These are phyloP conservation scores for Petroica traversi DNA, from an alignment of 2,113 vertebrate genomes.

Conservation along the genomic window DNA sequence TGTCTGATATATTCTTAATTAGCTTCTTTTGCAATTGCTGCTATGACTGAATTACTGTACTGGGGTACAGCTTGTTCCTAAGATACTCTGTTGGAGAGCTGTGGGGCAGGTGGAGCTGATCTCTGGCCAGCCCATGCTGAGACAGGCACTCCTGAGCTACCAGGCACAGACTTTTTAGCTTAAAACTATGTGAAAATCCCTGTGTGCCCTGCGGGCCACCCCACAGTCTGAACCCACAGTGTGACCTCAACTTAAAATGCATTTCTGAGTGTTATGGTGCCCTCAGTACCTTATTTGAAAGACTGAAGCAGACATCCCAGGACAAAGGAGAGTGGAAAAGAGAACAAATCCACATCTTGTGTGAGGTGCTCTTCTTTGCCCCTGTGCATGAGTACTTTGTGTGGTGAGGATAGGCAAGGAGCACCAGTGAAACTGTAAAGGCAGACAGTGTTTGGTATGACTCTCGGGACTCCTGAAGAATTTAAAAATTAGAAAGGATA, in stretches of 20 bases:
- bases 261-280: not conserved
- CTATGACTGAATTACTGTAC: not conserved
- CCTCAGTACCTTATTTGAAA: not conserved
- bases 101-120: not conserved
- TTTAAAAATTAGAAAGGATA: not conserved
- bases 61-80: not conserved
- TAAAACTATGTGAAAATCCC: not conserved
- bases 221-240: not conserved
- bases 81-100: not conserved
- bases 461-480: not conserved
- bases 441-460: not conserved
- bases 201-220: rapidly evolving
- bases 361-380: not conserved
- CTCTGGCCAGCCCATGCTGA: not conserved
- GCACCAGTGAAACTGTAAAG: not conserved
- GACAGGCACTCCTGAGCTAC: too few species aligned
- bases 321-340: not conserved
- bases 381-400: not conserved
- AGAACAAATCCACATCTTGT: not conserved
- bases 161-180: not conserved
- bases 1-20: not conserved
- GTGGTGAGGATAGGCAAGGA: not conserved
- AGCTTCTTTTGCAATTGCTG: not conserved
- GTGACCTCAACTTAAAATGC: not conserved
- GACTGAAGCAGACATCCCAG: not conserved